Base-by-base conservation (phyloP, 2,113 vertebrate genomes). In the Amphilophus citrinellus region DNA sequence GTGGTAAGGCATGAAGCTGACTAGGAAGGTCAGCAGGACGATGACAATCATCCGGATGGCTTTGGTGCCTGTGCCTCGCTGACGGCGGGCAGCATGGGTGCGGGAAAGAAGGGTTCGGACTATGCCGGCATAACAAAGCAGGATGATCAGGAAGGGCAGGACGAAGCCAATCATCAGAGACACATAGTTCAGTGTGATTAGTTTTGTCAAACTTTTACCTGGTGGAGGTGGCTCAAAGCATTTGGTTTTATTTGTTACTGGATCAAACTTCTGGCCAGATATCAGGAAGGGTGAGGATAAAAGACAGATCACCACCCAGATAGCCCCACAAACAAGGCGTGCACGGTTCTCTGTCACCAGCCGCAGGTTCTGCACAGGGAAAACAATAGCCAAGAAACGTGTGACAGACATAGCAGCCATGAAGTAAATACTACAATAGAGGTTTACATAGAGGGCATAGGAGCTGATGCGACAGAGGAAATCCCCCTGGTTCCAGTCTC, bases 391-490 rank as follows among this genome's bases (percentile, higher is more conserved):
- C 20, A 99, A 76, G 87, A 98, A 99, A 1, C 98, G 97, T 1
- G 97, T 98, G 91, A 98, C 93, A 32, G 98, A 99, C 98, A 99
- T 99, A 6, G 97, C 98, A 0, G 97, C 97, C 98, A 99, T 97
- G 92, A 99, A 98, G 60, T 98, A 98, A 76, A 99, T 98, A 89
- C 98, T 98, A 87, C 98, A 98, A 47, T 99, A 99, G 81, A 99
- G 96, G 94, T 99, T 99, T 27, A 99, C 97, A 0, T 99, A 99
- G 59, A 99, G 94, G 0, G 97, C 77, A 2, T 97, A 99, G 2
- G 98, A 98, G 32, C 95, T 97, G 84, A 99, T 39, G 53, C 97
- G 96, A 83, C 98, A 99, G 0, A 99, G 89, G 59, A 99, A 93
- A 76, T 98, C 97, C 0, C 97, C 96, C 10, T 96, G 96, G 76